phyloP scores from a whole-genome alignment of 2,888 invertebrate species.

The Drosophila suboccidentalis region DNA sequence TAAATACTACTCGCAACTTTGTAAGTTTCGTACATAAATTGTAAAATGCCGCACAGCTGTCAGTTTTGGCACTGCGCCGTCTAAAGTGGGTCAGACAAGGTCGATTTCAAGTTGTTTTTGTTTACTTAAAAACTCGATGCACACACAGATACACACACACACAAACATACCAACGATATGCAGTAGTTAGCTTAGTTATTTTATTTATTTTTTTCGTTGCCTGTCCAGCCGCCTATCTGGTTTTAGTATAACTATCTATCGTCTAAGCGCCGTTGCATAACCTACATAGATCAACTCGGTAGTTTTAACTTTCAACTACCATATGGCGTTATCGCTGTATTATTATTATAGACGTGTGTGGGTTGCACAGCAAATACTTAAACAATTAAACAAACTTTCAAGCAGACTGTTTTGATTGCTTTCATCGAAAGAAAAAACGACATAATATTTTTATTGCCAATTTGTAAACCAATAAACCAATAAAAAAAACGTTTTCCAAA shows the following conservation, averaged over 20 bases:
- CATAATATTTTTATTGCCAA: background rate
- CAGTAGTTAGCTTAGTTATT: slow-evolving; percentile 25
- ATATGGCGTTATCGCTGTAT: slow-evolving; percentile 40
- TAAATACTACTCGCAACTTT: slow-evolving; percentile 30
- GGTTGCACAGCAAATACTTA: slow-evolving; percentile 17
- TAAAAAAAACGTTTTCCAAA: background rate
- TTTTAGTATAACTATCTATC: slow-evolving; percentile 22
- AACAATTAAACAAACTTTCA: slow-evolving; percentile 12
- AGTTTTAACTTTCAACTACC: slow-evolving; percentile 35
- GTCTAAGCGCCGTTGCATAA: slow-evolving; percentile 39
- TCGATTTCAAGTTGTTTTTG: slow-evolving; percentile 73
- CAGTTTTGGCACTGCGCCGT: slow-evolving; percentile 72
- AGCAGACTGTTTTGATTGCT: slow-evolving; percentile 4
- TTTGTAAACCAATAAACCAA: background rate
- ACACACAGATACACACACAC: slow-evolving; percentile 6
- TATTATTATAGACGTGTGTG: slow-evolving; percentile 29
- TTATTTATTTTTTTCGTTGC: slow-evolving; percentile 11
- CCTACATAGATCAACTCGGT: slow-evolving; percentile 35
- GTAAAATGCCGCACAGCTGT: slow-evolving; percentile 76
- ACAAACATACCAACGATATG: slow-evolving; percentile 2
- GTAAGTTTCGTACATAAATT: slow-evolving; percentile 65
- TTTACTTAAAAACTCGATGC: slow-evolving; percentile 36
- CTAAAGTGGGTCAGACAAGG: slow-evolving; percentile 84
- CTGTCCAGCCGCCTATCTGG: slow-evolving; percentile 29
- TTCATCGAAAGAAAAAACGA: slow-evolving; percentile 1